Evolutionary conservation across 2,113 vertebrate species (phyloP).

Genomic region (Ondatra zibethicus): DNA sequence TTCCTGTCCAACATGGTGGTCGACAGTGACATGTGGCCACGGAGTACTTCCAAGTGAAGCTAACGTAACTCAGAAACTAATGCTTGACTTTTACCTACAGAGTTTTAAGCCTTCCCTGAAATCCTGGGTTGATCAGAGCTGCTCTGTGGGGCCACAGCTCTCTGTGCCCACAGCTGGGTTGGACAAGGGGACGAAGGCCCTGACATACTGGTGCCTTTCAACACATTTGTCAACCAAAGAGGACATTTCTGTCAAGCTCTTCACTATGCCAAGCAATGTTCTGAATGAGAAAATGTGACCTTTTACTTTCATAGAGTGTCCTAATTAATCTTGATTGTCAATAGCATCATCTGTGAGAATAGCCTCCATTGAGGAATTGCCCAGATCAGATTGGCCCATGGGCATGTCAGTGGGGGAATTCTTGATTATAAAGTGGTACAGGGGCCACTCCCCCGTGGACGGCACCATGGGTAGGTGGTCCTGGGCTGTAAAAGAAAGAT

Average conservation of each 20-base stretch:
- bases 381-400: not conserved
- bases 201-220: not conserved
- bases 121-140: no score
- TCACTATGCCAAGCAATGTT: not conserved
- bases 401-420: not conserved
- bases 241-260: not conserved
- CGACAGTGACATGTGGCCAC: rapidly evolving
- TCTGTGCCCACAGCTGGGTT: not conserved
- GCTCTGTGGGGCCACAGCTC: no score
- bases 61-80: no score
- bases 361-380: not conserved
- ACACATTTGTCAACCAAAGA: rapidly evolving
- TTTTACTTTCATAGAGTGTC: not conserved
- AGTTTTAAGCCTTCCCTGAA: not conserved
- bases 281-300: not conserved
- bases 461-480: no score
- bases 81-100: not conserved
- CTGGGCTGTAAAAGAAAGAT: not conserved
- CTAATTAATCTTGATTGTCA: not conserved
- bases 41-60: rapidly evolving
- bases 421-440: not conserved
- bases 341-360: not conserved
- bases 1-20: rapidly evolving
- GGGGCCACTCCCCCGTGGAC: not conserved
- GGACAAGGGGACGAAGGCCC: rapidly evolving